Conservation (phyloP, 2,797 vertebrate genomes). For the Clarias platycephalus region DNA sequence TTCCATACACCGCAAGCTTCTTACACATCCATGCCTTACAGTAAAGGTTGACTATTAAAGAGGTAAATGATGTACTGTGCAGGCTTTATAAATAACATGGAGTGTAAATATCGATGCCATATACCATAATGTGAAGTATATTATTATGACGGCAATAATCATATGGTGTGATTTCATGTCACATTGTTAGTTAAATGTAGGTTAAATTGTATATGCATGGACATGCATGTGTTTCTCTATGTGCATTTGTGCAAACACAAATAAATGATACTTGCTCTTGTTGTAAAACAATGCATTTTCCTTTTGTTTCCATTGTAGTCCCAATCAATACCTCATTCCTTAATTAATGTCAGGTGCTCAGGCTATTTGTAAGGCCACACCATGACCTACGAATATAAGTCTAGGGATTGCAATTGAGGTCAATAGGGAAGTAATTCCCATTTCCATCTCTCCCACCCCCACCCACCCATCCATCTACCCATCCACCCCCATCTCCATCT, state of each 20-base stretch:
- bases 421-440: slow-evolving; percentile 59
- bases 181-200: slow-evolving; percentile 14
- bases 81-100: not conserved
- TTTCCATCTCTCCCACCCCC: slow-evolving; percentile 25
- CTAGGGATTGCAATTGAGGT: slow-evolving; percentile 57
- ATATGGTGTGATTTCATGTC: not conserved
- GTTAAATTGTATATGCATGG: not conserved
- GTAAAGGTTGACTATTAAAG: slow-evolving; percentile 32
- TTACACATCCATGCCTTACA: slow-evolving; percentile 7
- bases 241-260: not conserved
- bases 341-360: not conserved
- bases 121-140: not conserved
- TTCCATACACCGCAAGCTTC: not conserved
- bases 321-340: not conserved
- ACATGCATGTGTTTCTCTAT: not conserved
- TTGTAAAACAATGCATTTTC: not conserved
- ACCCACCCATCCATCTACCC: not conserved
- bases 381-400: not conserved
- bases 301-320: slow-evolving; percentile 11
- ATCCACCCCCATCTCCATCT: slow-evolving; percentile 26
- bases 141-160: not conserved
- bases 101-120: not conserved
- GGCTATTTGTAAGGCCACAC: not conserved
- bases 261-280: too few species aligned
- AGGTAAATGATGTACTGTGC: not conserved